Base-by-base conservation (phyloP, 2,113 vertebrate species). In the Takifugu bimaculatus region DNA sequence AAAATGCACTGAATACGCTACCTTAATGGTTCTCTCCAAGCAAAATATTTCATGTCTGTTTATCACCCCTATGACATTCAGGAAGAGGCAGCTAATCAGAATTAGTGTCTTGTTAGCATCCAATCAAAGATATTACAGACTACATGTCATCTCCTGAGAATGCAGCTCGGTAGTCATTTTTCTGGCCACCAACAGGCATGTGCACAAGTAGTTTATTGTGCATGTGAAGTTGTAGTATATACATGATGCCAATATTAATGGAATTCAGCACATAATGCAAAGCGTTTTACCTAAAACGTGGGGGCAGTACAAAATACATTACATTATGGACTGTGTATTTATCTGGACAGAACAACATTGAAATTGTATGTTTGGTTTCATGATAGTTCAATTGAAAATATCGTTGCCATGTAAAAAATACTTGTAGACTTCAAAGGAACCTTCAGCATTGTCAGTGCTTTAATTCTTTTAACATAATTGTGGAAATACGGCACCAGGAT, bases 91-190 rank as follows among this genome's bases (percentile, higher is more conserved):
- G 65, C 73, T 10, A 58, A 42, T 56, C 55, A 59, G 25, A 47
- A 57, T 72, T 13, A 0, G 50, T 55, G 50, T 59, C 20, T 50
- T 5, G 26, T 61, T 52, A 25, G 54, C 26, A 0, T 74, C 9
- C 52, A 68, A 69, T 56, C 43, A 56, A 63, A 63, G 54, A 70
- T 58, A 29, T 54, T 20, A 47, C 39, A 74, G 60, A 50, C 58
- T 69, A 62, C 57, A 26, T 63, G 68, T 57, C 59, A 50, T 81
- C 76, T 80, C 80, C 85, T 88, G 85, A 87, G 84, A 75, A 65
- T 45, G 75, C 70, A 70, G 74, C 74, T 27, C 15, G 27, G 54
- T 62, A 47, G 65, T 66, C 54, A 54, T 27, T 39, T 64, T 49
- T 15, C 43, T 54, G 59, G 71, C 60, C 70, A 73, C 63, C 56